These are phyloP conservation scores for Talpa occidentalis DNA, from an alignment of 2,113 vertebrate genomes.

Conservation along the genomic window DNA sequence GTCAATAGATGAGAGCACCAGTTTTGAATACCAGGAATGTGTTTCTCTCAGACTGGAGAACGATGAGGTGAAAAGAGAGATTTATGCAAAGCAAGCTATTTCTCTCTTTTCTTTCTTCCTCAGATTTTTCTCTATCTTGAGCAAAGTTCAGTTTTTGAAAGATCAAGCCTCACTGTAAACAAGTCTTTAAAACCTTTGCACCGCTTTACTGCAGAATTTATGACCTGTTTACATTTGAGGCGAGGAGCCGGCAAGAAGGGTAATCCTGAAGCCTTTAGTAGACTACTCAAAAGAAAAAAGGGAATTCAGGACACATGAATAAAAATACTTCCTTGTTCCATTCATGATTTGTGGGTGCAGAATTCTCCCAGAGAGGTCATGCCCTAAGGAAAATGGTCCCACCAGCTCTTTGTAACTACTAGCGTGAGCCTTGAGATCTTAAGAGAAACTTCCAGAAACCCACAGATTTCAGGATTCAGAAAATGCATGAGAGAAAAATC, in stretches of 20 bases:
- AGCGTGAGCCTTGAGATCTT: background rate
- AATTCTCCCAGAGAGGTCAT: constrained; percentile 70
- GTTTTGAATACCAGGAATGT: background rate
- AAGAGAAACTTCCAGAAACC: constrained; percentile 52
- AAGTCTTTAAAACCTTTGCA: constrained; percentile 74
- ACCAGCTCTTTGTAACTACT: background rate
- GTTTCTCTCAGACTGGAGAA: background rate
- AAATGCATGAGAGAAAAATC: background rate
- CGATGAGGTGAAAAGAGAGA: background rate
- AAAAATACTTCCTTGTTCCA: constrained; percentile 76
- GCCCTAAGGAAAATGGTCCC: constrained; percentile 61
- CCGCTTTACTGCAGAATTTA: constrained; percentile 79
- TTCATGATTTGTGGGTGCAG: constrained; percentile 71
- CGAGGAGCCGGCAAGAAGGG: constrained; percentile 67
- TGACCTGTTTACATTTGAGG: constrained; percentile 79
- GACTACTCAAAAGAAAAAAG: constrained; percentile 66
- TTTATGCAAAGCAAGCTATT: background rate
- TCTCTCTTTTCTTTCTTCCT: constrained; percentile 25
- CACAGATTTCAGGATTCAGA: constrained; percentile 7
- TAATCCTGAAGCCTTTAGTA: constrained; percentile 65
- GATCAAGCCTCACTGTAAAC: constrained; percentile 76
- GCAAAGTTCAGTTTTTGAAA: constrained; percentile 73
- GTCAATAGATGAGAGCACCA: background rate
- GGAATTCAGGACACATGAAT: constrained; percentile 44
- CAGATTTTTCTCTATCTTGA: constrained; percentile 56